Conservation (phyloP, 92 coral and sea anemone genomes). For the Metridium senile region DNA sequence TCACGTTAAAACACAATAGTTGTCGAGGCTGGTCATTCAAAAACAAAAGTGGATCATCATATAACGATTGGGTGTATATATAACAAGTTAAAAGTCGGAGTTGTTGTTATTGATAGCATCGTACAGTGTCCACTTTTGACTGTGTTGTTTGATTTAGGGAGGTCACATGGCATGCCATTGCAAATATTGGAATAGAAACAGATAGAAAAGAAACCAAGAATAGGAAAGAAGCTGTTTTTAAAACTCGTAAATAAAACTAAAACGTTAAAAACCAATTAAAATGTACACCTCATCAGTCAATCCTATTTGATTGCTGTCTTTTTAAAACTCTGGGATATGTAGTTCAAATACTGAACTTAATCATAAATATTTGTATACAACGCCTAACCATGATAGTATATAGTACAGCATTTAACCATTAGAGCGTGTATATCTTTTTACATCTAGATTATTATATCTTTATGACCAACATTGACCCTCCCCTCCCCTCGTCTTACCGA, state of each 20-base stretch:
- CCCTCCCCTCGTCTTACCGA: background rate
- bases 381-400: background rate
- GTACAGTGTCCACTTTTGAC: background rate
- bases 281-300: background rate
- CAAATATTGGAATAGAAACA: background rate
- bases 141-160: background rate
- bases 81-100: too few relatives aligned
- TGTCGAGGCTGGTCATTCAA: too few relatives aligned
- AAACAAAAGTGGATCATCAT: too few relatives aligned
- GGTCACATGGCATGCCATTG: background rate
- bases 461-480: conserved; percentile 8
- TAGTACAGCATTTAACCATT: background rate
- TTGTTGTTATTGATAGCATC: background rate
- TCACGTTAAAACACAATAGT: too few relatives aligned
- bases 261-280: background rate
- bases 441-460: conserved; percentile 6
- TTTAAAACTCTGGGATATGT: background rate
- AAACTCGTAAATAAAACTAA: background rate
- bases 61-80: too few relatives aligned
- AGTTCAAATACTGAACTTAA: conserved; percentile 13
- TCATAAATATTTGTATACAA: conserved; percentile 22
- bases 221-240: background rate
- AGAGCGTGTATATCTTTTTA: background rate
- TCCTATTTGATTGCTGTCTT: conserved; percentile 1
- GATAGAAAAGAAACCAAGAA: background rate